Percentiles rank a stretch among this genome's conserved stretches.
These are phyloP conservation scores for Eudyptes chrysolophus DNA, from an alignment of 2,113 vertebrate species.

Conservation along the genomic window DNA sequence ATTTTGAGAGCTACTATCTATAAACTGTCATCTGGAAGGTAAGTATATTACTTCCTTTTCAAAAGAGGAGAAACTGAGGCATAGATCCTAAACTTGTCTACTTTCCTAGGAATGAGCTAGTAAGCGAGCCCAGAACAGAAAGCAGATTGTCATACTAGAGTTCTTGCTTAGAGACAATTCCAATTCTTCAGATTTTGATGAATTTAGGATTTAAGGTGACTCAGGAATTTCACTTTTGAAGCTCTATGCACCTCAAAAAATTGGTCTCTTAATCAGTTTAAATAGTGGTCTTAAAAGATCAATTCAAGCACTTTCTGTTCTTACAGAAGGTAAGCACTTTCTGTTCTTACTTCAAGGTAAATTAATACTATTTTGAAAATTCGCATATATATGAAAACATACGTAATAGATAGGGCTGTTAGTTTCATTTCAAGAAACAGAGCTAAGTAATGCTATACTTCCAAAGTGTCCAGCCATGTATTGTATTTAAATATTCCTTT, in stretches of 20 bases:
- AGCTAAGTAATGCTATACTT: background rate
- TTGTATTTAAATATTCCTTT: background rate
- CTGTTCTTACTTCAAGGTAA: background rate
- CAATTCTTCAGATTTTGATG: background rate
- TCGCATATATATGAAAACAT: background rate
- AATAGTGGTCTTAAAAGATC: background rate
- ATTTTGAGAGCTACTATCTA: background rate
- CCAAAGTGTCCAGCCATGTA: background rate
- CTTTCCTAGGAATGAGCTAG: background rate
- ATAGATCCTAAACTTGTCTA: background rate
- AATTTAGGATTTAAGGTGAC: background rate
- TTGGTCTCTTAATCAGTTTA: background rate
- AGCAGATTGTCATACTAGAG: background rate
- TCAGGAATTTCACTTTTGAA: background rate
- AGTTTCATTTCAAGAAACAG: background rate
- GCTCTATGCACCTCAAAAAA: background rate
- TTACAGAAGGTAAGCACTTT: background rate
- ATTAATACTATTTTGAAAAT: background rate
- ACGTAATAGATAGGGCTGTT: background rate
- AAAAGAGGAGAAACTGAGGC: background rate
- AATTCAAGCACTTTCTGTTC: background rate
- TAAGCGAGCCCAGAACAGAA: background rate
- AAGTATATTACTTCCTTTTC: background rate
- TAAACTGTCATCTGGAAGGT: background rate
- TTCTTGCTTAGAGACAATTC: background rate